Base-by-base conservation (phyloP, 2,797 vertebrate genomes). In the Megalops cyprinoides region DNA sequence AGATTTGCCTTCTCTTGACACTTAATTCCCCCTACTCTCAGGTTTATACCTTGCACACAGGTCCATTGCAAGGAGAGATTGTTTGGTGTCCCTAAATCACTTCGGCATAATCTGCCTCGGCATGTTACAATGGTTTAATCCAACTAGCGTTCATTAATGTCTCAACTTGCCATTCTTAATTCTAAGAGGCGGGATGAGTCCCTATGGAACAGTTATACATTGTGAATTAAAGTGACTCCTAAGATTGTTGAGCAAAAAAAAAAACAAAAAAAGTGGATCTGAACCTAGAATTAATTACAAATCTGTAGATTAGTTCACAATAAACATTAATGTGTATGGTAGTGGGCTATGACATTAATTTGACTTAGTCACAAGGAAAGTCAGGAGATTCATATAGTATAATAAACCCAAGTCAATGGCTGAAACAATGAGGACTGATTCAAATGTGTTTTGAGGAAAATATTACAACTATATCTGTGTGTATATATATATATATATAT, bases 81-180 rank as follows among this genome's bases (percentile, higher is more conserved):
- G 42, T 34, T 81, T 71, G 25, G 56, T 46, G n/a, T 71, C 49
- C 49, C 8, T 53, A 56, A 62, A 53, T 60, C 53, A 44, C 10
- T 42, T 39, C 15, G 42, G n/a, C 7, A 60, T 58, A 73, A 42
- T 23, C 1, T 1, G 12, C 49, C 20, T n/a, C n/a, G 65, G 37
- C 20, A 37, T 39, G 39, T 37, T 51, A 56, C 14, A 51, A 42
- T n/a, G 18, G 18, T 62, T 39, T 60, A 74, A 75, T 75, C 10
- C 46, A 71, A 69, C 42, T n/a, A n/a, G 46, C 37, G 23, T 71
- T 53, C 10, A 20, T 39, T 53, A 48, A 51, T 39, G 28, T 25
- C 46, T 51, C 44, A 71, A 49, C 49, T 55, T 49, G 53, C 49
- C n/a, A 80, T 74, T 80, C 39, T n/a, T 25, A 69, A 14, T 56